Conservation (phyloP, 2,113 vertebrate species). For the Pelmatolapia mariae region DNA sequence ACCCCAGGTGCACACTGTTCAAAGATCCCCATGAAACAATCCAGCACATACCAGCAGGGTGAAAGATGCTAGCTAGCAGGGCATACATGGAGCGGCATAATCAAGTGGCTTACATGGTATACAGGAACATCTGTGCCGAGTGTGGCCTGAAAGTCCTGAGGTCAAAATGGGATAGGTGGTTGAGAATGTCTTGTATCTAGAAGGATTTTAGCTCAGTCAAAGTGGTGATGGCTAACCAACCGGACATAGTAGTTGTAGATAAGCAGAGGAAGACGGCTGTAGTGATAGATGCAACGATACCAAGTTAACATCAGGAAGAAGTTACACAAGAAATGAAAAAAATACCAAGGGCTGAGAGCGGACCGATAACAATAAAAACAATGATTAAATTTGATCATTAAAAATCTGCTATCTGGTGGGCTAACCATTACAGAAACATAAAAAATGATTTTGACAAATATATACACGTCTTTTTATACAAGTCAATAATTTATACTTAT, state of each 20-base stretch:
- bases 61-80: neutral
- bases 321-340: fast-evolving
- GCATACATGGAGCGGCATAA: neutral
- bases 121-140: too few relatives aligned
- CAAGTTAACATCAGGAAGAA: neutral
- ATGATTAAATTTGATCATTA: neutral
- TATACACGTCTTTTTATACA: neutral
- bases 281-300: neutral
- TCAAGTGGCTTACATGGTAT: fast-evolving
- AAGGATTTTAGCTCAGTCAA: neutral
- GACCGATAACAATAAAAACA: neutral
- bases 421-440: neutral
- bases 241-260: neutral
- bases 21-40: neutral
- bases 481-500: neutral
- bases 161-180: neutral
- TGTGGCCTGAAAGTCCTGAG: neutral
- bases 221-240: neutral
- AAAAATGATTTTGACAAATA: neutral
- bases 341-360: neutral
- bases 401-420: neutral
- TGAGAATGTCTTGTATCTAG: neutral
- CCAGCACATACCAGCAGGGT: neutral
- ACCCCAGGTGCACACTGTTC: neutral
- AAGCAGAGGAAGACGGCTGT: neutral